Percentiles rank a stretch among this genome's conserved stretches.
Conservation (phyloP, 2,888 invertebrate species). For the Cephus pygmeus region DNA sequence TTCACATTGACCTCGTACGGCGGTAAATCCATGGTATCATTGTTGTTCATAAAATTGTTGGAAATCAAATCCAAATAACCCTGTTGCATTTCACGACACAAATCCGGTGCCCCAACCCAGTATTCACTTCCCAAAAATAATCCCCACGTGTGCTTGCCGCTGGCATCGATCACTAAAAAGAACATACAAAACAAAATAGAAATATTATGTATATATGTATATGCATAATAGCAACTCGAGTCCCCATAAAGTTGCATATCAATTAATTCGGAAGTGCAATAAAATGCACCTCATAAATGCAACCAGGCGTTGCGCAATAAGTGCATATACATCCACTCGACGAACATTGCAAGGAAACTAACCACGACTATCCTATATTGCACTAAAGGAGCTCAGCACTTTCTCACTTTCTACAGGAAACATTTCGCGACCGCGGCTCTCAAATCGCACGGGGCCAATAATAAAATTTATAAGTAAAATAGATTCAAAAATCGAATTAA, state of each 20-base stretch:
- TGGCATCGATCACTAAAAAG: slow-evolving; percentile 50
- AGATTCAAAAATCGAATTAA: background rate
- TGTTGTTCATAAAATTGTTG: slow-evolving; percentile 1
- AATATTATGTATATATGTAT: background rate
- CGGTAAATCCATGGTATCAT: slow-evolving; percentile 24
- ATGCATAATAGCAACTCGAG: background rate
- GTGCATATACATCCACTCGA: background rate
- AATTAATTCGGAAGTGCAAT: background rate
- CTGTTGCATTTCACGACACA: slow-evolving; percentile 44
- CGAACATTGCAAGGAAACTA: background rate
- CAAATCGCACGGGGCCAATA: slow-evolving; percentile 13
- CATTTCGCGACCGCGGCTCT: slow-evolving; percentile 30
- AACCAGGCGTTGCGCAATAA: background rate
- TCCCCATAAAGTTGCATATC: background rate
- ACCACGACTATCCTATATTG: background rate
- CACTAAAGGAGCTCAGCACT: slow-evolving; percentile 27
- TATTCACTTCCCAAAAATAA: slow-evolving; percentile 43
- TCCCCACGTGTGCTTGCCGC: slow-evolving; percentile 47
- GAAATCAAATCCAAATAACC: slow-evolving; percentile 26
- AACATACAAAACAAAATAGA: background rate
- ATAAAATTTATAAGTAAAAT: background rate
- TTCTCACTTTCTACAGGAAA: slow-evolving; percentile 52
- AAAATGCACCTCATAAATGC: background rate
- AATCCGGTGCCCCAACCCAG: slow-evolving; percentile 47
- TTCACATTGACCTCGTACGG: slow-evolving; percentile 45